These are phyloP conservation scores for Caenorhabditis virilis DNA, from an alignment of 2,888 invertebrate genomes.

Conservation along the genomic window DNA sequence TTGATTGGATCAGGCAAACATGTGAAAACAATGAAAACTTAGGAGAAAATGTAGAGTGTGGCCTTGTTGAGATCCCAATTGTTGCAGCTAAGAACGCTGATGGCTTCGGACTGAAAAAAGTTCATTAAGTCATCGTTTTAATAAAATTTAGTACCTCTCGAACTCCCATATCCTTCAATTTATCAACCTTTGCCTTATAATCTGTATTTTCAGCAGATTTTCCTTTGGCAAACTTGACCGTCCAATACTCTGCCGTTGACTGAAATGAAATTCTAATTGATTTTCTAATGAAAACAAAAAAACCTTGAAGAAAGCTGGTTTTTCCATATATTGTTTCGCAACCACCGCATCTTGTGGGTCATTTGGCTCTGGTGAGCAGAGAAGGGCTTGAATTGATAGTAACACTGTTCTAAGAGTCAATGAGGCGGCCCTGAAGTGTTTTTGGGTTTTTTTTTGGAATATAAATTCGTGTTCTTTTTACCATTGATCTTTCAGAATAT, in stretches of 20 bases:
- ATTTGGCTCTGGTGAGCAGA: constrained; percentile 74
- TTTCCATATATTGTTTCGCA: constrained; percentile 92
- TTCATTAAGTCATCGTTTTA: background rate
- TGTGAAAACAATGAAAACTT: too few species aligned
- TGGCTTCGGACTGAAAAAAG: constrained; percentile 55
- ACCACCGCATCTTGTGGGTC: constrained; percentile 84
- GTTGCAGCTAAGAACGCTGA: constrained; percentile 55
- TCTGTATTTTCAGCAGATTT: constrained; percentile 78
- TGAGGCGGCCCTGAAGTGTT: too few species aligned
- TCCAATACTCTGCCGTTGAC: constrained; percentile 93
- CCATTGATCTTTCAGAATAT: constrained; percentile 85
- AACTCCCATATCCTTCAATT: constrained; percentile 91
- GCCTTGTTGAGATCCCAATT: constrained; percentile 61
- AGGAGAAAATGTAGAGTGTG: constrained; percentile 60
- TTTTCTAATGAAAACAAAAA: constrained; percentile 4
- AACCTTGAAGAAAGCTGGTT: constrained; percentile 80
- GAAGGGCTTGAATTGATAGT: constrained; percentile 89
- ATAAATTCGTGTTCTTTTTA: too few species aligned
- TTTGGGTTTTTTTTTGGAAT: too few species aligned
- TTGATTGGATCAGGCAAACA: too few species aligned
- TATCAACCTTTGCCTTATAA: constrained; percentile 84
- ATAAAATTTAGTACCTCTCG: constrained; percentile 74
- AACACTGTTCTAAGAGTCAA: constrained; percentile 95
- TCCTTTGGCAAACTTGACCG: constrained; percentile 87
- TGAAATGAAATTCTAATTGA: constrained; percentile 8